Percentiles rank a stretch among this genome's conserved stretches.
phyloP scores from a whole-genome alignment of 2,888 invertebrate species.

The Parnassius smintheus region DNA sequence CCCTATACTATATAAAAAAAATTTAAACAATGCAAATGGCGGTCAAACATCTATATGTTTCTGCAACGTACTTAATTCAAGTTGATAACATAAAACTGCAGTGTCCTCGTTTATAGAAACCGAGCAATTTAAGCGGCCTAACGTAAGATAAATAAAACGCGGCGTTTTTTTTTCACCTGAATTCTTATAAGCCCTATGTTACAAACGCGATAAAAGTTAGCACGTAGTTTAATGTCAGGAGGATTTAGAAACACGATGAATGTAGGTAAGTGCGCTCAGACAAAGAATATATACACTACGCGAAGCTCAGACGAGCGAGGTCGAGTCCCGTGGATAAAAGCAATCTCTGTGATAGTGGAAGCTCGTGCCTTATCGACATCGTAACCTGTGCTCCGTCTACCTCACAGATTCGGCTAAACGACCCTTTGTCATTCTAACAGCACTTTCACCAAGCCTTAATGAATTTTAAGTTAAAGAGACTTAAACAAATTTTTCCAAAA shows the following conservation, averaged over 20 bases:
- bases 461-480: slow-evolving; percentile 10
- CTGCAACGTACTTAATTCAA: slow-evolving; percentile 25
- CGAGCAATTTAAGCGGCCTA: slow-evolving; percentile 19
- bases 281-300: too few relatives aligned
- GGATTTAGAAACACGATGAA: slow-evolving; percentile 36
- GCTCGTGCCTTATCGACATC: slow-evolving; percentile 65
- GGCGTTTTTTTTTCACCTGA: slow-evolving; percentile 14
- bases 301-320: slow-evolving; percentile 34
- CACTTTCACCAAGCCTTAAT: slow-evolving; percentile 27
- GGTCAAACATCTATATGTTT: slow-evolving; percentile 10
- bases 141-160: slow-evolving; percentile 18
- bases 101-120: slow-evolving; percentile 17
- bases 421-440: slow-evolving; percentile 44
- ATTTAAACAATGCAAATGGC: too few relatives aligned
- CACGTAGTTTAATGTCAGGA: slow-evolving; percentile 28
- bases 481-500: slow-evolving; percentile 8
- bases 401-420: slow-evolving; percentile 41
- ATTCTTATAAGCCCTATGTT: slow-evolving; percentile 2
- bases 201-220: slow-evolving; percentile 8
- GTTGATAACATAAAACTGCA: slow-evolving; percentile 19
- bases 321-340: slow-evolving; percentile 43
- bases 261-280: slow-evolving; percentile 38
- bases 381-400: slow-evolving; percentile 37
- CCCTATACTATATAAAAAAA: too few relatives aligned
- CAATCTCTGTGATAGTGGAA: slow-evolving; percentile 47